A percentile compares a stretch with the other conserved stretches of the same genome.
Evolutionary conservation across 1,140 invertebrate species (phyloP).

Genomic region (Mizuhopecten yessoensis): DNA sequence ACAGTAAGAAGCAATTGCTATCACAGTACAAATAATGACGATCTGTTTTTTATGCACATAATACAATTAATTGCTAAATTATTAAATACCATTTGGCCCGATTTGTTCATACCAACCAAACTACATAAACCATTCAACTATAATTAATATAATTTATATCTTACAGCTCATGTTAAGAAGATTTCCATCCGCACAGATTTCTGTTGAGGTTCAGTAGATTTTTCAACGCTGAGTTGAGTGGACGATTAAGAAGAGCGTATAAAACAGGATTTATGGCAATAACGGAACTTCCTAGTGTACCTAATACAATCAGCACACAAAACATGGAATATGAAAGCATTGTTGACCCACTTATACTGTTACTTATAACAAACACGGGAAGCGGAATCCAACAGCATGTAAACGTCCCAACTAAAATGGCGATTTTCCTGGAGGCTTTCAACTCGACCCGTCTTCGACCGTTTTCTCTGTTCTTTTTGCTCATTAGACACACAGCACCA

Average conservation of each 20-base stretch:
- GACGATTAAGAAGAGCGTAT: conserved; percentile 48
- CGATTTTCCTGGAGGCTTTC: conserved; percentile 64
- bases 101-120: not conserved
- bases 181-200: not conserved
- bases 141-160: not conserved
- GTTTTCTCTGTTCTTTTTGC: conserved; percentile 60
- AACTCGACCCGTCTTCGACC: conserved; percentile 65
- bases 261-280: conserved; percentile 49
- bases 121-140: not conserved
- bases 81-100: too few species aligned
- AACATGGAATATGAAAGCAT: not conserved
- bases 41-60: too few species aligned
- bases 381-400: conserved; percentile 65
- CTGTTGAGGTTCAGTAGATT: not conserved
- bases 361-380: conserved; percentile 54
- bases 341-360: not conserved
- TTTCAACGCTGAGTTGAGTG: conserved; percentile 42
- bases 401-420: conserved; percentile 61
- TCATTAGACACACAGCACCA: conserved; percentile 67
- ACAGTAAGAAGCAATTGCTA: too few species aligned
- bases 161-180: not conserved
- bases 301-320: not conserved
- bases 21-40: too few species aligned
- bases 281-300: conserved; percentile 17
- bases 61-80: too few species aligned